Conservation (phyloP, 2,113 vertebrate species). For the Mus spicilegus region DNA sequence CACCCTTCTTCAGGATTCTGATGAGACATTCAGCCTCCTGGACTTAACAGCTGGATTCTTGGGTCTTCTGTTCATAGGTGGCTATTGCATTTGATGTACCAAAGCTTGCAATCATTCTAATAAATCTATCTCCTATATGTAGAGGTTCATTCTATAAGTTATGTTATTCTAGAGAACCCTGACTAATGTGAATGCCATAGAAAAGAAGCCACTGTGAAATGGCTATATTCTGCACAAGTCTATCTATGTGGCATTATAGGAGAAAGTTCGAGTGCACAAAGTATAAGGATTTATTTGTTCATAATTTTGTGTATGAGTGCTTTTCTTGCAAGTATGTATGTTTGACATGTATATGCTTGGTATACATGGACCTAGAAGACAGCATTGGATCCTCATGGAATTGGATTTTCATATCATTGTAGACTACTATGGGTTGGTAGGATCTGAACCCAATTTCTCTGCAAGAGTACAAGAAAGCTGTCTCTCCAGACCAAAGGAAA, state of each 20-base stretch:
- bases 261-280: neutral
- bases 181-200: neutral
- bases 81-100: neutral
- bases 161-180: neutral
- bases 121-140: too few species aligned
- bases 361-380: neutral
- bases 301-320: neutral
- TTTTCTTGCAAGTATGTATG: neutral
- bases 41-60: neutral
- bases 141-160: too few species aligned
- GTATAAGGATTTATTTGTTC: neutral
- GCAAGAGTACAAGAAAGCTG: neutral
- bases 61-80: neutral
- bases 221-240: neutral
- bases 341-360: neutral
- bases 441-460: neutral
- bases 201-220: conserved; percentile 3
- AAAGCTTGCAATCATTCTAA: neutral
- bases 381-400: neutral
- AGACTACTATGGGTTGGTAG: neutral
- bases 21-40: neutral
- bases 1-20: neutral
- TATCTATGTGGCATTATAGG: neutral
- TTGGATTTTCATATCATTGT: neutral
- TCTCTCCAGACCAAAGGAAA: neutral